Evolutionary conservation across 2,113 vertebrate genomes (phyloP).

Genomic region (Terrapene triunguis): DNA sequence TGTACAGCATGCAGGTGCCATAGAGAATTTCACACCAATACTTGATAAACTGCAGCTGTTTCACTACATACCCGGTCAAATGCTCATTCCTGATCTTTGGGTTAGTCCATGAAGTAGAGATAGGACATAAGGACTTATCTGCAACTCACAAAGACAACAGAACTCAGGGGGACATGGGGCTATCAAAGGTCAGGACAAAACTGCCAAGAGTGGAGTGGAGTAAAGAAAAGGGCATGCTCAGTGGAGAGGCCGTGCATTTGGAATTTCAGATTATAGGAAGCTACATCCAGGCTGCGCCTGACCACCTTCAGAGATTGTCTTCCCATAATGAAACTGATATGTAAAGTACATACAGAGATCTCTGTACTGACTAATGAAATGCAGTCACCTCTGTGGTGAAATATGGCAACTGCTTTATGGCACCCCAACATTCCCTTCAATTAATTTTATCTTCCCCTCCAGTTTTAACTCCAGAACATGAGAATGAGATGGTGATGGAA

Average conservation of each 20-base stretch:
- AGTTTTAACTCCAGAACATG: neutral
- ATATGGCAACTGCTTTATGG: neutral
- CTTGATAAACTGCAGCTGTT: neutral
- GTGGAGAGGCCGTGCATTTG: neutral
- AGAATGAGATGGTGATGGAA: neutral
- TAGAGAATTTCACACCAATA: neutral
- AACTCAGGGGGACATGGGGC: neutral
- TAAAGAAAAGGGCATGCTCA: neutral
- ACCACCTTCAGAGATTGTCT: neutral
- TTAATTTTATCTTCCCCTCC: neutral
- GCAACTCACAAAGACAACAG: neutral
- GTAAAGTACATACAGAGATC: neutral
- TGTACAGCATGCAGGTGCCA: neutral
- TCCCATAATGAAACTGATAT: neutral
- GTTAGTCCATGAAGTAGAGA: neutral
- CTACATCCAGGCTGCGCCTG: neutral
- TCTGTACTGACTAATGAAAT: neutral
- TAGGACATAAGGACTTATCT: neutral
- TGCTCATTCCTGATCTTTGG: neutral
- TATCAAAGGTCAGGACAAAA: neutral
- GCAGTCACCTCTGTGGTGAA: neutral
- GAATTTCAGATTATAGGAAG: neutral
- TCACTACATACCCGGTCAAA: neutral
- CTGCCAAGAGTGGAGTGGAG: neutral
- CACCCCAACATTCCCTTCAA: neutral